Percentiles rank a stretch among this genome's conserved stretches.
These are phyloP conservation scores for Chloroceryle inda DNA, from an alignment of 2,797 vertebrate species.

Conservation along the genomic window DNA sequence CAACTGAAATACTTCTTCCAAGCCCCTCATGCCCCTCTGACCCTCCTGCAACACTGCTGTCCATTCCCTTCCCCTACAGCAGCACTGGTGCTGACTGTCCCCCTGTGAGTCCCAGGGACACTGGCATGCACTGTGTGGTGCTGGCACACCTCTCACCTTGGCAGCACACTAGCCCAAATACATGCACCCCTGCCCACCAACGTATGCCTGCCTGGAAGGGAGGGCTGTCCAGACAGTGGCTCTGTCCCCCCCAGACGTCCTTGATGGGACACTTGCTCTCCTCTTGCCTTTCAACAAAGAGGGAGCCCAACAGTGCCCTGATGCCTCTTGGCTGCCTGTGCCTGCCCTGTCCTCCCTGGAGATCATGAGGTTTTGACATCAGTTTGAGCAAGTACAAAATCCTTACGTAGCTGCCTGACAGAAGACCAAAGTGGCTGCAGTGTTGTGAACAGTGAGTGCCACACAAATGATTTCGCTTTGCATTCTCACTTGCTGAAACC, in stretches of 20 bases:
- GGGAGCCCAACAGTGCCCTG: background rate
- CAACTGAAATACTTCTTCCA: background rate
- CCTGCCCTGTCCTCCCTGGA: background rate
- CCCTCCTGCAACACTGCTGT: background rate
- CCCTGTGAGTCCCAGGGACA: background rate
- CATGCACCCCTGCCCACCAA: accelerated
- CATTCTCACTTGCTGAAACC: background rate
- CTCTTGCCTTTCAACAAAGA: background rate
- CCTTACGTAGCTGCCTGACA: background rate
- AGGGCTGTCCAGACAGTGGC: background rate
- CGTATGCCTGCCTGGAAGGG: background rate
- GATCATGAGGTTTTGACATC: background rate
- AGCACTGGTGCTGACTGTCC: background rate
- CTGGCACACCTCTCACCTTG: background rate
- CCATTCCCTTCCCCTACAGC: background rate
- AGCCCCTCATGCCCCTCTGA: background rate
- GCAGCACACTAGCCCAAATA: background rate
- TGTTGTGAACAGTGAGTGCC: background rate
- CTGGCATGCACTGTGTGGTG: accelerated
- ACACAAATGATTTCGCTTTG: background rate
- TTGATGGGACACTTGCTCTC: background rate
- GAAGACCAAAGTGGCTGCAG: background rate
- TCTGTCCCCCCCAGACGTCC: background rate
- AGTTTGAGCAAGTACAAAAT: background rate
- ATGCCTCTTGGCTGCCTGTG: background rate